Evolutionary conservation across 2,888 invertebrate species (phyloP).

Genomic region (Pristionchus mayeri): DNA sequence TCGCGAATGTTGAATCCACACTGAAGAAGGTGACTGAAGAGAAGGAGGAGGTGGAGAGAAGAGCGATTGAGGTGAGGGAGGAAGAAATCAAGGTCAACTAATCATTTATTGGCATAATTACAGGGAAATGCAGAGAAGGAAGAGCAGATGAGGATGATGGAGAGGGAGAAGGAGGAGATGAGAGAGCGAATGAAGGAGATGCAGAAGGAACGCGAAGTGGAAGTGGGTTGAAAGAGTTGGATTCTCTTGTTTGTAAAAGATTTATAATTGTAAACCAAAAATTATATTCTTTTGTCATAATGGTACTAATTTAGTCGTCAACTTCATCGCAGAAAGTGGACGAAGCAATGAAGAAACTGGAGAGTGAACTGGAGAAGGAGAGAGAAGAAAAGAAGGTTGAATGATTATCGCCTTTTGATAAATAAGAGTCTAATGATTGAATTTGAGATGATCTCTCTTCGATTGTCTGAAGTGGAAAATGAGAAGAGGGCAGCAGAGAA

Average conservation of each 20-base stretch:
- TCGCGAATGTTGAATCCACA: neutral
- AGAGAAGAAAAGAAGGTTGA: constrained; percentile 6
- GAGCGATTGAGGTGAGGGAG: constrained; percentile 22
- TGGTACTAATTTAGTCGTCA: no score
- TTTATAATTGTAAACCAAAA: no score
- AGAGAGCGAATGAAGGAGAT: neutral
- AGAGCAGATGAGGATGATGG: neutral
- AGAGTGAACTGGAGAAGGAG: neutral
- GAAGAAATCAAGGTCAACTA: neutral
- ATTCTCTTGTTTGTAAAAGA: no score
- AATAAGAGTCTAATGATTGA: no score
- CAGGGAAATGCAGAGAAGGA: constrained; percentile 35
- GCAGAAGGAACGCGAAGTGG: neutral
- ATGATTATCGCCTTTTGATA: no score
- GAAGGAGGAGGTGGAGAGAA: constrained; percentile 1
- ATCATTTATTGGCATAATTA: neutral
- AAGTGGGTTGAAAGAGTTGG: neutral
- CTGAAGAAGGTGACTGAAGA: neutral
- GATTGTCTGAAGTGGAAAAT: neutral
- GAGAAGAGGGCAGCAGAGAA: neutral
- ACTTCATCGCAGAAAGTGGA: neutral
- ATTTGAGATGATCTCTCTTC: neutral
- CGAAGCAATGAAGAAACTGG: neutral
- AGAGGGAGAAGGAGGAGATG: neutral
- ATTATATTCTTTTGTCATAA: no score